Conservation (phyloP, 35 echinoderm and acorn worm genomes). For the Nesometra sesokonis region DNA sequence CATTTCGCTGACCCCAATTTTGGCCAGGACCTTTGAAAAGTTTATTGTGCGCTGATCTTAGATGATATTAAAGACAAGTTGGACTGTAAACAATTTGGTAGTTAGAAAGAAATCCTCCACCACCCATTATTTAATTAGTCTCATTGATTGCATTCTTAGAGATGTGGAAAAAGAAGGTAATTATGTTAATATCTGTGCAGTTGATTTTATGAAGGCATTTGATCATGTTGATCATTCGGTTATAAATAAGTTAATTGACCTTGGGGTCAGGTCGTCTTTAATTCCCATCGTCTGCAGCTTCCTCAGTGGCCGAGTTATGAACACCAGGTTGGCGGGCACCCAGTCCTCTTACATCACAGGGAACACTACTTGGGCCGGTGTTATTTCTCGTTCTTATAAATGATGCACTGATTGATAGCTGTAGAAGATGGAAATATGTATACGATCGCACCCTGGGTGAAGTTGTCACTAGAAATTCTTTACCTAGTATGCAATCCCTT, state of each 20-base stretch:
- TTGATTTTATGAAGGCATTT: constrained; percentile 40
- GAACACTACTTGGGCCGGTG: constrained; percentile 1
- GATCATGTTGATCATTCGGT: constrained; percentile 26
- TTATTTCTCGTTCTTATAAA: background rate
- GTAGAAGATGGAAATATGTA: background rate
- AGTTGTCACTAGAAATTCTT: background rate
- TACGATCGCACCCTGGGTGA: background rate
- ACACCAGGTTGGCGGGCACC: background rate
- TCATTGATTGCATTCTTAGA: constrained; percentile 5
- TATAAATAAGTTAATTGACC: constrained; percentile 17
- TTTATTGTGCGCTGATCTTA: constrained; percentile 10
- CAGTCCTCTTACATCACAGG: constrained; percentile 23
- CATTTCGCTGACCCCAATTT: constrained; percentile 21
- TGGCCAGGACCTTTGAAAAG: constrained; percentile 2
- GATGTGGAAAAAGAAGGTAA: constrained; percentile 17
- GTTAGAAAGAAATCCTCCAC: constrained; percentile 4
- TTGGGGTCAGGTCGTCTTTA: background rate
- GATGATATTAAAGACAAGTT: constrained; percentile 9
- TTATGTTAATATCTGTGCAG: constrained; percentile 3
- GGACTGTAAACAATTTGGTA: constrained; percentile 23
- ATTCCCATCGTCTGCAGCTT: constrained; percentile 31
- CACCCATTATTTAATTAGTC: constrained; percentile 24
- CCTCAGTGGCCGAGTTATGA: background rate
- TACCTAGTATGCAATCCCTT: background rate
- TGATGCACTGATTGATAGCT: background rate